phyloP scores from a whole-genome alignment of 1,140 invertebrate species.

The Leptopilina boulardi region DNA sequence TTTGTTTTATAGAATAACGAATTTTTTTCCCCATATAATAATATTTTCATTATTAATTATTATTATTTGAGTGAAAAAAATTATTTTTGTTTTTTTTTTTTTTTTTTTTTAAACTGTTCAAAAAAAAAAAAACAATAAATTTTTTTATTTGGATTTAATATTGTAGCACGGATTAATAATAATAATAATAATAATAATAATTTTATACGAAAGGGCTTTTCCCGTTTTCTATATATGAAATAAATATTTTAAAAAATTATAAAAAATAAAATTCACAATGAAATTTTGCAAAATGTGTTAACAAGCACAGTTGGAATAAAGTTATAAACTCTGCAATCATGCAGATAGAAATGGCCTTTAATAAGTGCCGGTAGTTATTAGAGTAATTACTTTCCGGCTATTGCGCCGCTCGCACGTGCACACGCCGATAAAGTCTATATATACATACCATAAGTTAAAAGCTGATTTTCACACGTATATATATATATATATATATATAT shows the following conservation, averaged over 20 bases:
- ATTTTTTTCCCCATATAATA: too few relatives aligned
- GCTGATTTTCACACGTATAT: not conserved
- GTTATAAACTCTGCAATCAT: constrained; percentile 48
- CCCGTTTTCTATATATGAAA: not conserved
- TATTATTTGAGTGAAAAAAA: too few relatives aligned
- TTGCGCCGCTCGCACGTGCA: constrained; percentile 27
- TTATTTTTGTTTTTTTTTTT: too few relatives aligned
- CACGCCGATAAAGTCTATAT: constrained; percentile 15
- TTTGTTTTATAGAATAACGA: too few relatives aligned
- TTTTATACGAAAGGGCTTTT: too few relatives aligned
- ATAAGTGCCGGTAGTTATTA: constrained; percentile 48
- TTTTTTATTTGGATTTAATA: too few relatives aligned
- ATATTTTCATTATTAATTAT: too few relatives aligned
- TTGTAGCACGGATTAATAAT: too few relatives aligned
- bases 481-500: too few relatives aligned
- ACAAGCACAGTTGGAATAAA: constrained; percentile 46
- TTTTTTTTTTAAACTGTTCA: too few relatives aligned
- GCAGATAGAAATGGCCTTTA: constrained; percentile 40
- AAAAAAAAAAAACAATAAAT: too few relatives aligned
- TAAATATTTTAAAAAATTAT: not conserved
- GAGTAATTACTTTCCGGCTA: constrained; percentile 33
- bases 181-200: too few relatives aligned
- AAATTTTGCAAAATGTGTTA: constrained; percentile 1
- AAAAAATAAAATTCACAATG: not conserved
- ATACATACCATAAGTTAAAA: constrained; percentile 3